phyloP scores from a whole-genome alignment of 1,140 invertebrate species.

The Ostrea denselamellosa region DNA sequence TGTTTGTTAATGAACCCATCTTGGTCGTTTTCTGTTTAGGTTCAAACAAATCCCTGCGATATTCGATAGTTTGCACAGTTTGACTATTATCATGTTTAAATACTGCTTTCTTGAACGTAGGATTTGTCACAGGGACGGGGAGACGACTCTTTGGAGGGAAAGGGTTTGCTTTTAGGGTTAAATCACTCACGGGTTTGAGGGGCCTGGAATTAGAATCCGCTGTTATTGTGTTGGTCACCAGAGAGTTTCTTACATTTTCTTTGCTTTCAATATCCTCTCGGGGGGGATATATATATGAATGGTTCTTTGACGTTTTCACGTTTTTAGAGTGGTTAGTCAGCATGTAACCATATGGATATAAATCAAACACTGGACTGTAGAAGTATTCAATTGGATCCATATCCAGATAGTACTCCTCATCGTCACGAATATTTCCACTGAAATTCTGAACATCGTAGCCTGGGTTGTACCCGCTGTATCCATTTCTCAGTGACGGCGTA shows the following conservation, averaged over 20 bases:
- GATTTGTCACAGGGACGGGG: background rate
- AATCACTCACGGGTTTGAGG: background rate
- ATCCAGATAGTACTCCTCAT: slow-evolving; percentile 2
- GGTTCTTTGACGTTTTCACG: background rate
- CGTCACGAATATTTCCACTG: background rate
- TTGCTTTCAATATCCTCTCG: background rate
- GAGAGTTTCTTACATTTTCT: background rate
- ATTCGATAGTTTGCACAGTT: slow-evolving; percentile 20
- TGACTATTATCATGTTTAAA: background rate
- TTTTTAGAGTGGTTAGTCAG: background rate
- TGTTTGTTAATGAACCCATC: slow-evolving; percentile 19
- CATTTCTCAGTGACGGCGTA: background rate
- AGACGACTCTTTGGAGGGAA: background rate
- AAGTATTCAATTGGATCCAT: slow-evolving; percentile 29
- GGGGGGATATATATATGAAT: background rate
- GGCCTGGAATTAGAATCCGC: background rate
- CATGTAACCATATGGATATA: slow-evolving; percentile 8
- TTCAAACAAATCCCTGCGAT: slow-evolving; percentile 35
- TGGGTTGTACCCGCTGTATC: background rate
- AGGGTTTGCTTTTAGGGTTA: background rate
- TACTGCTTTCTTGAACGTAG: background rate
- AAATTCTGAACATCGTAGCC: background rate
- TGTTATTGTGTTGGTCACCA: background rate
- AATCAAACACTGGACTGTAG: slow-evolving; percentile 24
- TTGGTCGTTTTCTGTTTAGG: slow-evolving; percentile 11